Conservation (phyloP, 2,797 vertebrate species). For the Danionella dracula region DNA sequence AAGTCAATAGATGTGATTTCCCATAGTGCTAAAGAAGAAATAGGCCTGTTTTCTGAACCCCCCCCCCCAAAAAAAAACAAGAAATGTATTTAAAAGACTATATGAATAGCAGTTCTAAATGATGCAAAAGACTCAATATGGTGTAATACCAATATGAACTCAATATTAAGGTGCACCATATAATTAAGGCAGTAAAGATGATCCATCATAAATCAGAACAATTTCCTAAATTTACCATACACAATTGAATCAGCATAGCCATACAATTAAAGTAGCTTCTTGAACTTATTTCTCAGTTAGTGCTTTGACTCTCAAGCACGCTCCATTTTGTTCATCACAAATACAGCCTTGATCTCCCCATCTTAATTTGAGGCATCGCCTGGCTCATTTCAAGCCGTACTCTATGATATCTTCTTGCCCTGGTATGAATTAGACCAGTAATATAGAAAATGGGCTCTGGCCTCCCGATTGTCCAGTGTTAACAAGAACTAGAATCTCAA, state of each 20-base stretch:
- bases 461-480: too few species aligned
- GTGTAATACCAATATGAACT: too few species aligned
- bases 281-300: slow-evolving; percentile 42
- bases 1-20: slow-evolving; percentile 15
- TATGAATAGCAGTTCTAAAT: too few species aligned
- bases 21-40: neutral
- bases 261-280: slow-evolving; percentile 23
- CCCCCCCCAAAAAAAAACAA: too few species aligned
- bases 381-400: slow-evolving; percentile 1
- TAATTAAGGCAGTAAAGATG: neutral
- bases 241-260: slow-evolving; percentile 22
- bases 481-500: too few species aligned
- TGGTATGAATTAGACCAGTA: neutral
- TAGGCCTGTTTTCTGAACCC: too few species aligned
- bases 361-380: neutral
- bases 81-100: too few species aligned
- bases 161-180: neutral
- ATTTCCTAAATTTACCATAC: slow-evolving; percentile 2
- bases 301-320: slow-evolving; percentile 37
- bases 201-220: slow-evolving; percentile 1
- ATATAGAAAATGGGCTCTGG: too few species aligned
- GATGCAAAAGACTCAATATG: too few species aligned
- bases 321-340: slow-evolving; percentile 39
- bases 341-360: neutral
- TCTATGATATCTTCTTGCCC: neutral